These are phyloP conservation scores for Megalops cyprinoides DNA, from an alignment of 2,797 vertebrate species.

Conservation along the genomic window DNA sequence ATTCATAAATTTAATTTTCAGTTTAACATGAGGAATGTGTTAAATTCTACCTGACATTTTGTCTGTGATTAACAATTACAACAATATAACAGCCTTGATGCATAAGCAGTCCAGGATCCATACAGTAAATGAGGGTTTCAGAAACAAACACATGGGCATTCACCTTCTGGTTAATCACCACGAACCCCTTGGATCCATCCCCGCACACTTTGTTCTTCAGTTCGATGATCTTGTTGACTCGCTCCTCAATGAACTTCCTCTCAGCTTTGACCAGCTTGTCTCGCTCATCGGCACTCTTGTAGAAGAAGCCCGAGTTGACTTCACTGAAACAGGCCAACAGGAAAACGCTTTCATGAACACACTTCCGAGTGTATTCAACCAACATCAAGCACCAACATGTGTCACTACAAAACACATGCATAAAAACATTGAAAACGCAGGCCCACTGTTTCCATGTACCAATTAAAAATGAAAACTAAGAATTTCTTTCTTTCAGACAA, in stretches of 20 bases:
- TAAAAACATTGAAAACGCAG: background rate
- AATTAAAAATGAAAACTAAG: background rate
- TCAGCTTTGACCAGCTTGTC: conserved; percentile 95
- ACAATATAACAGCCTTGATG: background rate
- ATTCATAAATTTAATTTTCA: too few relatives aligned
- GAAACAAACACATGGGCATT: background rate
- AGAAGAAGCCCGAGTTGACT: conserved; percentile 98
- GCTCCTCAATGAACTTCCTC: conserved; percentile 94
- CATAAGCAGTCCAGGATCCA: background rate
- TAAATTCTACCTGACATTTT: too few relatives aligned
- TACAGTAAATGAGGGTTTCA: background rate
- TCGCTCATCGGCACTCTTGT: conserved; percentile 92
- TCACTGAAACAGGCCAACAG: conserved; percentile 71
- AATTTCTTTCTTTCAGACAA: too few relatives aligned
- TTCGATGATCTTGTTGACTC: conserved; percentile 90
- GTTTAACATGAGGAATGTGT: too few relatives aligned
- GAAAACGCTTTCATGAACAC: background rate
- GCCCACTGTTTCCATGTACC: background rate
- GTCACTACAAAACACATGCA: background rate
- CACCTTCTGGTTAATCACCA: conserved; percentile 98
- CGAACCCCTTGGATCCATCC: conserved; percentile 86
- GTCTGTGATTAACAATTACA: too few relatives aligned
- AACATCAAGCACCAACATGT: too few relatives aligned
- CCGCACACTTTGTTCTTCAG: conserved; percentile 87
- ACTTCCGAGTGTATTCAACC: too few relatives aligned